These are phyloP conservation scores for Mythimna albipuncta DNA, from an alignment of 2,888 invertebrate genomes.

Conservation along the genomic window DNA sequence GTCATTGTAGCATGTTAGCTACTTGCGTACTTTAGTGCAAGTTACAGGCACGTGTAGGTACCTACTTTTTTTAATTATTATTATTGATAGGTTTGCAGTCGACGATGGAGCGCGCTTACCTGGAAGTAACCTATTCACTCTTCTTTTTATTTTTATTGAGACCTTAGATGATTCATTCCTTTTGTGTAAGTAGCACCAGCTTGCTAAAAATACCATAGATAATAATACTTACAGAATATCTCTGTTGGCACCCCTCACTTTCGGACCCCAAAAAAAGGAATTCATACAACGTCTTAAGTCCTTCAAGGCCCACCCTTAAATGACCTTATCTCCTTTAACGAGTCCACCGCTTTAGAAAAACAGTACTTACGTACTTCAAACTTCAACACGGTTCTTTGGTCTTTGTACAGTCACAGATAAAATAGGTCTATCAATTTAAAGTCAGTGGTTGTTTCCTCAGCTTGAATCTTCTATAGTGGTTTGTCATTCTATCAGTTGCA, in stretches of 20 bases:
- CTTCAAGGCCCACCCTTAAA: constrained; percentile 14
- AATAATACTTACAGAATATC: too few species aligned
- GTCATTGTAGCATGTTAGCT: too few species aligned
- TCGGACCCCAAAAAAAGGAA: not conserved
- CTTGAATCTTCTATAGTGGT: not conserved
- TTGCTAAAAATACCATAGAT: too few species aligned
- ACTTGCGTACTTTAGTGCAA: too few species aligned
- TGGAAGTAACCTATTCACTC: too few species aligned
- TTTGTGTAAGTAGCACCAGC: too few species aligned
- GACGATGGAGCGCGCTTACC: too few species aligned
- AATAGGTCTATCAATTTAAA: not conserved
- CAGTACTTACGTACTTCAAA: constrained; percentile 34
- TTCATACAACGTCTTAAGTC: constrained; percentile 32
- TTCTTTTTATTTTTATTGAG: too few species aligned
- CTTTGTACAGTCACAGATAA: not conserved
- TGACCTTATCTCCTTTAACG: constrained; percentile 39
- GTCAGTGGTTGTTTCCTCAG: not conserved
- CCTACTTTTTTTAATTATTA: too few species aligned
- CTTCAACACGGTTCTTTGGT: constrained; percentile 12
- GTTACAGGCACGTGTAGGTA: too few species aligned
- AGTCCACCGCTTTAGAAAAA: constrained; percentile 27
- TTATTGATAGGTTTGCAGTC: too few species aligned
- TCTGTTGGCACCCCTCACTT: not conserved
- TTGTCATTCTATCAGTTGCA: not conserved
- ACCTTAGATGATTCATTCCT: too few species aligned